Conservation (phyloP, 1,140 invertebrate genomes). For the Planococcus citri region DNA sequence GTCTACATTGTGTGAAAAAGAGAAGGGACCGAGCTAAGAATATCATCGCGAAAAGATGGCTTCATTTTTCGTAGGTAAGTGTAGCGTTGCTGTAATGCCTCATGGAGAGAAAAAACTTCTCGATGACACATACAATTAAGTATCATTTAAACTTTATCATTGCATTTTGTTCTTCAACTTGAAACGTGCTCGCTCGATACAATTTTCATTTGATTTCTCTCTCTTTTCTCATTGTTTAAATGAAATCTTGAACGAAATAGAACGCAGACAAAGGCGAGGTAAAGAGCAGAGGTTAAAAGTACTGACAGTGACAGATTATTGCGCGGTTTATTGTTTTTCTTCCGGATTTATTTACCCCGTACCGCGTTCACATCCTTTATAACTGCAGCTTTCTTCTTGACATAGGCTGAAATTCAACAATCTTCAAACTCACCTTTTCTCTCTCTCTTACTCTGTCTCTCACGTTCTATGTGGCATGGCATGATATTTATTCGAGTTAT, state of each 20-base stretch:
- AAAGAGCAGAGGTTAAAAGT: constrained; percentile 13
- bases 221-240: neutral
- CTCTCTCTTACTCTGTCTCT: no score
- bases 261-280: neutral
- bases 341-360: constrained; percentile 14
- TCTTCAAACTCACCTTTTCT: neutral
- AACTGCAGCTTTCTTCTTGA: neutral
- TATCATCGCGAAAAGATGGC: no score
- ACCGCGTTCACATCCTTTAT: neutral
- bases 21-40: no score
- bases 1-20: no score
- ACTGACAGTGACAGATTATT: constrained; percentile 19
- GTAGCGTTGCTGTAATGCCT: no score
- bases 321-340: constrained; percentile 16
- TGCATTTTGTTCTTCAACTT: neutral
- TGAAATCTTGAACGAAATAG: neutral
- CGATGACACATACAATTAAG: constrained; percentile 1
- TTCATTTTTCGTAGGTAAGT: no score
- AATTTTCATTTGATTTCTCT: neutral
- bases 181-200: neutral
- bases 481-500: no score
- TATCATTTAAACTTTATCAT: neutral
- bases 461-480: no score
- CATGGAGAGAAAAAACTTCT: no score
- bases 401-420: neutral